Evolutionary conservation across 2,797 vertebrate genomes (phyloP), one percentile per base, ranked within the genome.

Genomic region (Uromys caudimaculatus): DNA sequence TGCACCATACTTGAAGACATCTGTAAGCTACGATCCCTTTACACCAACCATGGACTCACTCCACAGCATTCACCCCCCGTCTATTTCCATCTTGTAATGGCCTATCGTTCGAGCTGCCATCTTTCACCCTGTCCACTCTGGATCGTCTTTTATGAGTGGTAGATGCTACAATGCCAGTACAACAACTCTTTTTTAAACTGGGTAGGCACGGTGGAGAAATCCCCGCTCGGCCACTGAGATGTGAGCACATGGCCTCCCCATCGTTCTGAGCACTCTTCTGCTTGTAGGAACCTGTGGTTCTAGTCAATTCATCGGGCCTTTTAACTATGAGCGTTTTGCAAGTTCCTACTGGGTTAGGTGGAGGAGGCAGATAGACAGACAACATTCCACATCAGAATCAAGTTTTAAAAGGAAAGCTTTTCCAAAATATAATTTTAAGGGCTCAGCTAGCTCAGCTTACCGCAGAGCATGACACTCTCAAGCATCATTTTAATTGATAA

Each of bases 341-440:
- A 96, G 95, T 96, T 98, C 96, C 97, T 96, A 84, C 97, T 97
- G 91, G 93, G 95, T 97, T 92, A 95, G 94, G 96, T 97, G 93
- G 78, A 89, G 83, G 93, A 95, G 88, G 93, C 3, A 92, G 95
- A 96, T 77, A 89, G 95, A 95, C 97, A 98, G 93, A 88, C 96
- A 96, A 94, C 50, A 62, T 94, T 96, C 90, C 77, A 95, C 94
- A 95, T 93, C 86, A 96, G 89, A 98, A 94, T 94, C 71, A 96
- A 97, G 91, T 97, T 93, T 76, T 62, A 91, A 95, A 94, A 97
- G 90, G 91, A 92, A 96, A 88, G 95, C 32, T 96, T 96, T 14
- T 17, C 95, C 97, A 86, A 89, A 79, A 93, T 95, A 47, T 14
- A 67, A 38, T 69, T 86, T 76, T 44, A 75, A 92, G 54, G 32